Evolutionary conservation across 2,113 vertebrate genomes (phyloP).

Genomic region (Hylia prasina): DNA sequence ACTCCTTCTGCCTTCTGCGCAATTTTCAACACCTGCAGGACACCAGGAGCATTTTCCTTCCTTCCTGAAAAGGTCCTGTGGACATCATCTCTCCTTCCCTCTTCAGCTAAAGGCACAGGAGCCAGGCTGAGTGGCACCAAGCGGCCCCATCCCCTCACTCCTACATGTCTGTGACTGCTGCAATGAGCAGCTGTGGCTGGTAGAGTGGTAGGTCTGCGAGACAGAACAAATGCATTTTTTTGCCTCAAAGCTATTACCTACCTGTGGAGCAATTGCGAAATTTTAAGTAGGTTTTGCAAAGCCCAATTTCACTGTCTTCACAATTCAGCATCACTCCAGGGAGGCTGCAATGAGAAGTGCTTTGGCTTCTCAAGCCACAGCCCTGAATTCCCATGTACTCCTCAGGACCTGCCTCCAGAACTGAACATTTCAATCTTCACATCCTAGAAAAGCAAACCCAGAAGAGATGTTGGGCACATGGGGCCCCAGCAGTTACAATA

Average conservation of each 20-base stretch:
- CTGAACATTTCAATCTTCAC: not conserved
- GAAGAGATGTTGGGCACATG: not conserved
- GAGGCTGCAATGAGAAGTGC: not conserved
- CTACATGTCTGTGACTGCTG: accelerated
- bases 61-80: not conserved
- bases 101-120: accelerated
- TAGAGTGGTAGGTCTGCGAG: not conserved
- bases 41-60: not conserved
- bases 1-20: not conserved
- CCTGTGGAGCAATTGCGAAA: not conserved
- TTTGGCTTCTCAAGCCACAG: not conserved
- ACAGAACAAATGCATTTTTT: not conserved
- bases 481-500: not conserved
- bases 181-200: not conserved
- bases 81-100: not conserved
- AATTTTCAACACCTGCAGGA: not conserved
- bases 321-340: not conserved
- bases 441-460: not conserved
- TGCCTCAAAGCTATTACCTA: not conserved
- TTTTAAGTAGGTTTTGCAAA: not conserved
- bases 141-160: not conserved
- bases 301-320: not conserved
- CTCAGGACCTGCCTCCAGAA: not conserved
- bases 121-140: accelerated
- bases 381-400: not conserved